Evolutionary conservation across 2,113 vertebrate species (phyloP), one percentile per base, ranked within the genome.

Genomic region (Myiozetetes cayanensis): DNA sequence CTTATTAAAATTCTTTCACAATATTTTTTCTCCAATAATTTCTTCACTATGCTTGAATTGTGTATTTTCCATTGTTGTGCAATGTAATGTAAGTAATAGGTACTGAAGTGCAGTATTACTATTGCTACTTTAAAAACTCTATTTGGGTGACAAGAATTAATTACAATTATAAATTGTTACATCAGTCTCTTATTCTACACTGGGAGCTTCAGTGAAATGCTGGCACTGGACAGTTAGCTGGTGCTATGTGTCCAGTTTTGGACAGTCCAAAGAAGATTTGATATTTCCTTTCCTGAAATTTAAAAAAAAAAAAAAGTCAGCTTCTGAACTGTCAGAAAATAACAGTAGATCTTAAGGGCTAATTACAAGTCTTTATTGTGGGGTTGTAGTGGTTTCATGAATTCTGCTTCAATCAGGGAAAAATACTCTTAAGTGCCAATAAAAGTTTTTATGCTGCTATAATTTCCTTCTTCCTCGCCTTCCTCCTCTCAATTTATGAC

Each of bases 331-430:
- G 92, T 93, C 90, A 97, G 88, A 96, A 95, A 97, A 82, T 43
- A 97, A 91, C 80, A 90, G 90, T 82, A 55, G 92, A 85, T 97
- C 83, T 96, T 94, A 93, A 97, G 90, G 94, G 59, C 95, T 97
- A 95, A 97, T 98, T 97, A 94, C 85, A 92, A 96, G 88, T 63
- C 85, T 97, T 97, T 96, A 93, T 97, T 81, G 71, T 55, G 75
- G 70, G 70, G 56, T 65, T 95, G 88, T 96, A 97, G 96, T 96
- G 97, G 68, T 96, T 97, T 95, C 94, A 87, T 94, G 96, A 96
- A 96, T 97, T 98, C 96, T 96, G 92, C 96, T 96, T 97, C 97
- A 96, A 96, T 97, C 95, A 94, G 95, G 89, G 59, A 93, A 97
- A 97, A 97, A 96, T 92, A 95, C 66, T 46, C 88, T 97, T 93